Evolutionary conservation across 2,888 invertebrate genomes (phyloP).

Genomic region (Erynnis tages): DNA sequence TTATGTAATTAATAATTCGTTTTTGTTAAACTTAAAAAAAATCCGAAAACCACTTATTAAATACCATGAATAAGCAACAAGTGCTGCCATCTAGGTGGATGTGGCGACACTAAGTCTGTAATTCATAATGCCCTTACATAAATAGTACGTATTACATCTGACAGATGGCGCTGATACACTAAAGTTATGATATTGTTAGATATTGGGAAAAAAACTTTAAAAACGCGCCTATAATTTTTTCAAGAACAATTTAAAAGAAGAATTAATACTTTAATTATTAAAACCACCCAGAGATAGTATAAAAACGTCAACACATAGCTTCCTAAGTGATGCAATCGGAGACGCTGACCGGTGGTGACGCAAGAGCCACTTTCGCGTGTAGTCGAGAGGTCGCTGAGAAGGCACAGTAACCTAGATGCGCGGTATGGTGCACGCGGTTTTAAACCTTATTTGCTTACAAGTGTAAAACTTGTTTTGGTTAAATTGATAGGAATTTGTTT

Average conservation of each 20-base stretch:
- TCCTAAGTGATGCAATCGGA: slow-evolving; percentile 63
- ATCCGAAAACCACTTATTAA: too few relatives aligned
- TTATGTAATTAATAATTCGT: too few relatives aligned
- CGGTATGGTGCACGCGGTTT: slow-evolving; percentile 43
- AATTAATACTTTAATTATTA: slow-evolving; percentile 1
- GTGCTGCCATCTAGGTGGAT: slow-evolving; percentile 30
- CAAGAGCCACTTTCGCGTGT: slow-evolving; percentile 73
- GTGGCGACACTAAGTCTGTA: neutral
- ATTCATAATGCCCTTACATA: neutral
- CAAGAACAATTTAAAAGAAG: too few relatives aligned
- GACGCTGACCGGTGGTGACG: slow-evolving; percentile 65
- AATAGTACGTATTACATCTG: slow-evolving; percentile 8
- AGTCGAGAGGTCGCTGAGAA: slow-evolving; percentile 54
- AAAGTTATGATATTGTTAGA: slow-evolving; percentile 6
- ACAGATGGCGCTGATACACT: slow-evolving; percentile 44
- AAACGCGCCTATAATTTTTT: too few relatives aligned
- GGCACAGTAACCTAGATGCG: slow-evolving; percentile 69
- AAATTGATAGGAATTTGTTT: neutral
- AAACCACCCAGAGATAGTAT: slow-evolving; percentile 35
- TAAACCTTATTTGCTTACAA: slow-evolving; percentile 37
- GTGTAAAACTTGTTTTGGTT: slow-evolving; percentile 16
- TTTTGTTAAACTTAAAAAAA: neutral
- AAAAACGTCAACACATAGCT: slow-evolving; percentile 20
- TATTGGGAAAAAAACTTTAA: too few relatives aligned
- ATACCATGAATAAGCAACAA: neutral